Percentiles rank a stretch among this genome's conserved stretches.
phyloP scores from a whole-genome alignment of 2,113 vertebrate species.

The Indicator indicator region DNA sequence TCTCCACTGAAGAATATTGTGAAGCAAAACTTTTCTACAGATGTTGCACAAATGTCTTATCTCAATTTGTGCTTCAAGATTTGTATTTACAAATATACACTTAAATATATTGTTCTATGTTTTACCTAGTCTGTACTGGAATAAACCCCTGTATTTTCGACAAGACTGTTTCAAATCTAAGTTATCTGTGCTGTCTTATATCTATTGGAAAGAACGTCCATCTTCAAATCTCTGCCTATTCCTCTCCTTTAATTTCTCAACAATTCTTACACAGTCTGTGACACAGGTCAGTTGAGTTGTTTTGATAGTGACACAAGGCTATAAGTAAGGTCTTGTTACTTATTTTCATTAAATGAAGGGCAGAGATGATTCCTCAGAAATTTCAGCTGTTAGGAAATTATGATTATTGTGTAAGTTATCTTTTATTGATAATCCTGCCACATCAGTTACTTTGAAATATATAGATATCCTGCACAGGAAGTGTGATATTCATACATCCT shows the following conservation, averaged over 20 bases:
- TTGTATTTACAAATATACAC: not conserved
- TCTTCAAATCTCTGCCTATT: constrained; percentile 21
- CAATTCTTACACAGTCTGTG: constrained; percentile 40
- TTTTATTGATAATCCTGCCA: constrained; percentile 14
- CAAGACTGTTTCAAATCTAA: not conserved
- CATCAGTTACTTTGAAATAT: not conserved
- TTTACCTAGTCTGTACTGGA: not conserved
- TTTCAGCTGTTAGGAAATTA: constrained; percentile 15
- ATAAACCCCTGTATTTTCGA: not conserved
- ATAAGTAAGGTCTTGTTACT: not conserved
- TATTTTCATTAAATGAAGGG: not conserved
- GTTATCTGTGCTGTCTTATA: not conserved
- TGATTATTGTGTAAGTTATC: constrained; percentile 10
- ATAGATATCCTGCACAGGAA: not conserved
- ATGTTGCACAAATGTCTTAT: not conserved
- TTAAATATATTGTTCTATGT: constrained; percentile 11
- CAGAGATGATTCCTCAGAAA: constrained; percentile 17
- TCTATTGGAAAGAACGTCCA: not conserved
- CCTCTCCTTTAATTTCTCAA: constrained; percentile 37
- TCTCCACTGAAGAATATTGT: not conserved
- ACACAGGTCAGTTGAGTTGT: constrained; percentile 60
- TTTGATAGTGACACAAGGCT: constrained; percentile 49
- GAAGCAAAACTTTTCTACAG: not conserved
- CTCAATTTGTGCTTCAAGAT: constrained; percentile 19
- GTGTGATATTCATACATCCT: not conserved